Evolutionary conservation across 2,888 invertebrate species (phyloP), one percentile per base, ranked within the genome.

Genomic region (Amphipyra tragopoginis): DNA sequence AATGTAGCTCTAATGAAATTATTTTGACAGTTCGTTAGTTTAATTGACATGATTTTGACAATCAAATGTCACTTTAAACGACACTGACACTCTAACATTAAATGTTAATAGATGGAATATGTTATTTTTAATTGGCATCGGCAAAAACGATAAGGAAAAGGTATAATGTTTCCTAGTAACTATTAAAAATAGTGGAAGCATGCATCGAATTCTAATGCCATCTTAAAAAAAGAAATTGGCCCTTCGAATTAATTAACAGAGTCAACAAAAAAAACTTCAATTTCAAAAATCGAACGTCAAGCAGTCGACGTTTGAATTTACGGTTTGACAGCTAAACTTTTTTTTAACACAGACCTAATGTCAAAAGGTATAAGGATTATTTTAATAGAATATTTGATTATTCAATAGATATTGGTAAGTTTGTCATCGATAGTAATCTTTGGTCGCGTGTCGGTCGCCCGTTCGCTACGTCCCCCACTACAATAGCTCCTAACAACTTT

Each of bases 361-460:
- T 14, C 0, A 10, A 58, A 61, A 36, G 71, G 11, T 58, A 80
- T 87, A 88, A 80, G 85, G 81, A 77, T 78, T 75, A 69, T 63
- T 80, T 76, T 76, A 68, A 75, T 74, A 67, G 69, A 62, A 51
- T 64, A 58, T 67, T 76, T 49, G 68, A 72, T 72, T 80, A 80
- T 78, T 81, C 75, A 75, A 85, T 84, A 68, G 79, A 83, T 74
- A 86, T 79, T 75, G 77, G 77, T 85, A 85, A 83, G 80, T 86
- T 88, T 84, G 91, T 86, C 72, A 81, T 83, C 78, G 91, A 91
- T 92, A 87, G 86, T 82, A 85, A 92, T 92, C 91, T 82, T 79
- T 77, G 77, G 86, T 92, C 90, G 91, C 91, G 92, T 93, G 92
- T 82, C 79, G 78, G 78, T 75, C 78, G 84, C 84, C 82, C 80